A percentile compares a stretch with the other conserved stretches of the same genome.
Conservation (phyloP, 2,888 invertebrate genomes). For the Chymomyza fuscimana region DNA sequence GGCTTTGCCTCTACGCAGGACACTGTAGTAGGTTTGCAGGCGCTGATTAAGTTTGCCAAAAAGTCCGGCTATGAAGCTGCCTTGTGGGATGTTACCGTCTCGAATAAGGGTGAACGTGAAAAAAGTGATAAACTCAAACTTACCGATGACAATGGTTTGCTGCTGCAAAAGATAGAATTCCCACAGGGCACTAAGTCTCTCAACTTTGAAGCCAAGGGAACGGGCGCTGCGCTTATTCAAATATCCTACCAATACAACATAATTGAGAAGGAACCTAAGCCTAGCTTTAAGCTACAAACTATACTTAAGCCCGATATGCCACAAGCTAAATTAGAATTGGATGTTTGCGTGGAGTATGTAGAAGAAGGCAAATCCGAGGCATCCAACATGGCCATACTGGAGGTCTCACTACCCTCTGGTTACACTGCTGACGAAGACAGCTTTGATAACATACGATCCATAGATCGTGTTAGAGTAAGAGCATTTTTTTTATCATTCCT, state of each 20-base stretch:
- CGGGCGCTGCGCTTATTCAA: slow-evolving; percentile 88
- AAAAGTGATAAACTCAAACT: slow-evolving; percentile 82
- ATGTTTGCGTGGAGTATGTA: slow-evolving; percentile 87
- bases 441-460: slow-evolving; percentile 82
- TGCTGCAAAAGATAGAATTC: slow-evolving; percentile 87
- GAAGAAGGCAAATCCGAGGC: slow-evolving; percentile 80
- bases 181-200: slow-evolving; percentile 82
- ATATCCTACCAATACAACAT: slow-evolving; percentile 90
- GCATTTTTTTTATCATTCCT: background rate
- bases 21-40: slow-evolving; percentile 87
- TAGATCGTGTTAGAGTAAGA: slow-evolving; percentile 79
- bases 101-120: slow-evolving; percentile 79
- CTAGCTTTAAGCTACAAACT: slow-evolving; percentile 91
- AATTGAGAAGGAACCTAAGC: slow-evolving; percentile 92
- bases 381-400: slow-evolving; percentile 95
- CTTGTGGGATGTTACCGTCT: slow-evolving; percentile 82
- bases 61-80: slow-evolving; percentile 81
- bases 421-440: slow-evolving; percentile 90
- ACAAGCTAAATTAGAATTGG: slow-evolving; percentile 88
- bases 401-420: slow-evolving; percentile 93
- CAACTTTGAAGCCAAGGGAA: slow-evolving; percentile 88
- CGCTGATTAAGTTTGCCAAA: slow-evolving; percentile 81
- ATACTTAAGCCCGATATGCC: slow-evolving; percentile 88
- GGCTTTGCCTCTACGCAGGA: slow-evolving; percentile 90
- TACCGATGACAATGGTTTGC: slow-evolving; percentile 88